Base-by-base conservation (phyloP, 2,888 invertebrate species). In the Tinea semifulvella region DNA sequence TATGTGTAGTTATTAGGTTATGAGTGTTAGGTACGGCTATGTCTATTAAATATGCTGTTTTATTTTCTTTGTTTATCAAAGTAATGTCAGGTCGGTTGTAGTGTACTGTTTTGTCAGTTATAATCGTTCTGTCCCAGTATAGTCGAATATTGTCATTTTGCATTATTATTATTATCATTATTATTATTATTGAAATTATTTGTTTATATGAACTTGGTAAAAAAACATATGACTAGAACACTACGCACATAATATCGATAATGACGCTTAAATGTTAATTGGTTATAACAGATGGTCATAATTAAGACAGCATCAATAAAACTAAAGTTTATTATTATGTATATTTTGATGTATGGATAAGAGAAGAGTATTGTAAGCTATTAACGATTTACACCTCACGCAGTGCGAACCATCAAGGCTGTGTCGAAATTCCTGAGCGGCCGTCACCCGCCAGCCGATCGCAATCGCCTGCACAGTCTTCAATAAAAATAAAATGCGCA, bases 391-490 rank as follows among this genome's bases (percentile, higher is more conserved):
- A 40, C 40, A 25, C 40, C 40, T 13, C 25, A 40, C 20, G 18
- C 22, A 22, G 20, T 13, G 40, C 38, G 38, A 38, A 17, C 40
- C 22, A 40, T 55, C 53, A 61, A 65, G 56, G 56, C 56, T 63
- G 58, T 57, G 60, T 60, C 55, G 60, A 53, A 59, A 68, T 68
- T 66, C 58, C 57, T 60, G 50, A 46, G 56, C 52, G 55, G 57
- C 57, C 53, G 61, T 69, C 65, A 68, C 64, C 49, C 46, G 43
- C 43, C 57, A 49, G 48, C 49, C 14, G 42, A 47, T 60, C 55
- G 50, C 50, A 52, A 58, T 59, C 59, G 57, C 16, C 16, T 17
- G 3, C 42, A 16, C 54, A 54, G 55, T 58, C 51, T 11, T 49
- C 50, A 56, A 56, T 55, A 52, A 59, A 59, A 61, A 62, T 61